Evolutionary conservation across 2,797 vertebrate genomes (phyloP), one percentile per base, ranked within the genome.

Genomic region (Morus bassanus): DNA sequence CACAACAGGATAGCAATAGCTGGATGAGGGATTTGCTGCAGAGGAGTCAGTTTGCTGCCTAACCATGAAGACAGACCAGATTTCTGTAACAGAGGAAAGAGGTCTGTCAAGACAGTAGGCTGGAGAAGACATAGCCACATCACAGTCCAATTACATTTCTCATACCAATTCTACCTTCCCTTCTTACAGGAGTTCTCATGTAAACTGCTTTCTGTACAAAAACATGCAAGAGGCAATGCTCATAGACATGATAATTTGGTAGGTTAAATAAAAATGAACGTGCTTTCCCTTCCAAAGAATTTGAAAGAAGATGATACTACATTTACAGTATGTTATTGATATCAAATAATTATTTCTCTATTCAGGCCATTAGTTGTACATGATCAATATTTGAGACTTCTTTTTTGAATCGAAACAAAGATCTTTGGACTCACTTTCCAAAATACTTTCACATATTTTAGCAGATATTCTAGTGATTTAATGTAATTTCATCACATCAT

Each of bases 31-130:
- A 99, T 97, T 2, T 2, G 50, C 96, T 99, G 5, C 89, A 99
- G 97, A 3, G 99, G 99, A 2, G 98, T 90, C 85, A 99, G 95
- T 28, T 98, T 98, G 7, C 68, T 7, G 6, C 99, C 99, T 67
- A 99, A 54, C 99, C 99, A 99, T 0, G 0, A 0, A 1, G 99
- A 99, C 67, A 99, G 96, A 35, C 98, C 98, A 1, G 99, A 99
- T 6, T 2, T 48, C 99, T 99, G 94, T 18, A 94, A 67, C 9
- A 86, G 22, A 74, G 35, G 14, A 10, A 39, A 63, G 48, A 54
- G 35, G 3, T 48, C 48, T 16, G 35, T 83, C 57, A 70, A 14
- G 27, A 7, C 5, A 21, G n/a, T 5, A 27, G 69, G 31, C 35
- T 63, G 61, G 15, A 25, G 39, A 30, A 65, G 30, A 60, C 68